These are phyloP conservation scores for Dermochelys coriacea DNA, from an alignment of 2,797 vertebrate genomes.

Conservation along the genomic window DNA sequence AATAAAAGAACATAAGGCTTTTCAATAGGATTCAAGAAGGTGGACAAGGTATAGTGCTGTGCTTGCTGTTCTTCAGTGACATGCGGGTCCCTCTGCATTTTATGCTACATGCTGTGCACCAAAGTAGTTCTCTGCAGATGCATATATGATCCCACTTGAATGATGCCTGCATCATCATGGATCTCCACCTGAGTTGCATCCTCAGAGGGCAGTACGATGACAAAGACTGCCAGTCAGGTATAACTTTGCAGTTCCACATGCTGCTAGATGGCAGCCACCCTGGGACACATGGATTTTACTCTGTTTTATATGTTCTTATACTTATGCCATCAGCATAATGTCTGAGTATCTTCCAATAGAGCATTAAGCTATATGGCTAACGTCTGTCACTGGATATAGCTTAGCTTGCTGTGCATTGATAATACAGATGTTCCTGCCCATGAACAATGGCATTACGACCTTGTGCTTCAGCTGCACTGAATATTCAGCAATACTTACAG, in stretches of 20 bases:
- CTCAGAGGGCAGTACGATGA: background rate
- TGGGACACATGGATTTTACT: background rate
- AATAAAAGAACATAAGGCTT: background rate
- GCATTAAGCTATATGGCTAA: background rate
- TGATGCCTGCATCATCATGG: background rate
- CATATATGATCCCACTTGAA: background rate
- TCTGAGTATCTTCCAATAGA: background rate
- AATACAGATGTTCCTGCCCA: background rate
- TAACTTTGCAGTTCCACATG: background rate
- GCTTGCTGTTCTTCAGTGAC: background rate
- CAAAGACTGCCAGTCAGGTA: fast-evolving
- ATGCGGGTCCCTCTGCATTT: background rate
- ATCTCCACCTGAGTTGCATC: background rate
- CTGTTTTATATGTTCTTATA: background rate
- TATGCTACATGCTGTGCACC: background rate
- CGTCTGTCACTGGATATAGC: fast-evolving
- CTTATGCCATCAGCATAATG: background rate
- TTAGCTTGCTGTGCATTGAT: background rate
- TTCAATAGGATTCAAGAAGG: background rate
- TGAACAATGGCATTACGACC: background rate
- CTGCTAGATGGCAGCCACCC: background rate
- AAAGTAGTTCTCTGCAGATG: background rate
- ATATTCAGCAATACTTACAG: background rate
- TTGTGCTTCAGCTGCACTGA: background rate
- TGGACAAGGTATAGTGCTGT: background rate